Evolutionary conservation across 2,797 vertebrate genomes (phyloP).

Genomic region (Darevskia nairensis): DNA sequence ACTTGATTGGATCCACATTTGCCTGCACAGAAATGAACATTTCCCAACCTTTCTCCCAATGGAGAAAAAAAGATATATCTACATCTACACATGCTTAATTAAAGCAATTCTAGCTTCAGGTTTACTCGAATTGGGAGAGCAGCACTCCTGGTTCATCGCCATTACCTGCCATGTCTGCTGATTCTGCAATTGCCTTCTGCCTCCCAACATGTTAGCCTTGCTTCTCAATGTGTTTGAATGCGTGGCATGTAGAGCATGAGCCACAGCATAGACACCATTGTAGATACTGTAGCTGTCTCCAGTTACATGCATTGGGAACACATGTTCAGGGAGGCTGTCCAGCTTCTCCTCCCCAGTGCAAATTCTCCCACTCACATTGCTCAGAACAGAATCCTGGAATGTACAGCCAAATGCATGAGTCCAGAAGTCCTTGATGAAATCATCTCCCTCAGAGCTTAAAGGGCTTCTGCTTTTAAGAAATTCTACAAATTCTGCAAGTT

Average conservation of each 20-base stretch:
- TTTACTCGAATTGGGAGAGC: no score
- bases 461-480: neutral
- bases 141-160: no score
- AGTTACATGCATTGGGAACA: neutral
- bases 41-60: no score
- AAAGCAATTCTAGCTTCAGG: no score
- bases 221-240: neutral
- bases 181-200: fast-evolving
- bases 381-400: neutral
- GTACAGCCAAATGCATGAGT: neutral
- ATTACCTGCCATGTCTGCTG: neutral
- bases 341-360: neutral
- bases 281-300: neutral
- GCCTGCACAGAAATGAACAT: no score
- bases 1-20: no score
- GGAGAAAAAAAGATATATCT: no score
- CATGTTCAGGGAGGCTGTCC: neutral
- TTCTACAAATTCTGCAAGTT: neutral
- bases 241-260: neutral
- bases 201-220: neutral
- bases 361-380: no score
- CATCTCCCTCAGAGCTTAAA: neutral
- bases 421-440: neutral
- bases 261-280: neutral
- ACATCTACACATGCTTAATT: no score